Conservation (phyloP, 1,140 invertebrate species). For the Panonychus citri region DNA sequence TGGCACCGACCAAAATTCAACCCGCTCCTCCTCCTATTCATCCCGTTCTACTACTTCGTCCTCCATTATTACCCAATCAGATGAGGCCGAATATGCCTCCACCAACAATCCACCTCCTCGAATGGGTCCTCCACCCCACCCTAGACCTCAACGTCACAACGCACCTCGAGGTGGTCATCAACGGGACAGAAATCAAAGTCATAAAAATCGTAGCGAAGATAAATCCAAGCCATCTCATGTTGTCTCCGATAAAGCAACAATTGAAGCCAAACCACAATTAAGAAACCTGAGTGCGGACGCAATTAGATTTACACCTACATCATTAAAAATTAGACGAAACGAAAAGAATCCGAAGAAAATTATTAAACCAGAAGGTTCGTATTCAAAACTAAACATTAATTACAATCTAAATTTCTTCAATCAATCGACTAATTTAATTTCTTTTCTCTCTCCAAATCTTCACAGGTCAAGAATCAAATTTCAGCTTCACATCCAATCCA, state of each 20-base stretch:
- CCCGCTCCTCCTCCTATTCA: constrained; percentile 21
- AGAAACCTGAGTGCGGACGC: constrained; percentile 77
- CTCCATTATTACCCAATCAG: background rate
- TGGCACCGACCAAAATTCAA: constrained; percentile 21
- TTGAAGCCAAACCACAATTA: constrained; percentile 84
- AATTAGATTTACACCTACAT: constrained; percentile 76
- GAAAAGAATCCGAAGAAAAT: constrained; percentile 24
- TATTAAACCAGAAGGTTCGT: background rate
- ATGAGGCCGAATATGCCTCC: constrained; percentile 7
- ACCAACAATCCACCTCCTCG: background rate
- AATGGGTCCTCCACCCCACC: background rate
- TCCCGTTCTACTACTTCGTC: background rate
- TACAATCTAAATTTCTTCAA: background rate
- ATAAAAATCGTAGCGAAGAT: constrained; percentile 7
- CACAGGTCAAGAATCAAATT: background rate
- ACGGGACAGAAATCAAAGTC: constrained; percentile 14
- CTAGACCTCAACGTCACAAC: background rate
- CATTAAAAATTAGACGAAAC: constrained; percentile 64
- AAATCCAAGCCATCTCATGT: constrained; percentile 9
- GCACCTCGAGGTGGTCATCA: constrained; percentile 31
- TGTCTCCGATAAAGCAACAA: constrained; percentile 34
- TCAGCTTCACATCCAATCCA: background rate
- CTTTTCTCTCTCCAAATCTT: background rate
- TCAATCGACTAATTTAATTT: background rate
- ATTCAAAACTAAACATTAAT: background rate